These are phyloP conservation scores for Nomada goodeniana DNA, from an alignment of 2,888 invertebrate species.

Conservation along the genomic window DNA sequence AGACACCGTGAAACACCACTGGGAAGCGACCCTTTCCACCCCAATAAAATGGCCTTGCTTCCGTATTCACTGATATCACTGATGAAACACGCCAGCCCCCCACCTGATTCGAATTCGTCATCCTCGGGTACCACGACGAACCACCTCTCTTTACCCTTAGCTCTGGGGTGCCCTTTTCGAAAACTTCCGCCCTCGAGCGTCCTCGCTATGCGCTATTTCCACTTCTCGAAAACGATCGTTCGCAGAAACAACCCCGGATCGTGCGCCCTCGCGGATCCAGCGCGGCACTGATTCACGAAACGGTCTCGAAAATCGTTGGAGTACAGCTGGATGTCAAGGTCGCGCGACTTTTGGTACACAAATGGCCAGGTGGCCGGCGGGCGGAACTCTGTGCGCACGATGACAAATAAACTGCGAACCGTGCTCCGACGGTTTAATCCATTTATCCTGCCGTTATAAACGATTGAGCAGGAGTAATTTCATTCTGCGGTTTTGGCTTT, in stretches of 20 bases:
- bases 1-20: no score
- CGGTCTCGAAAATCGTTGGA: constrained; percentile 12
- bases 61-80: no score
- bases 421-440: constrained; percentile 77
- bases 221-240: no score
- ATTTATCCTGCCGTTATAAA: constrained; percentile 77
- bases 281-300: neutral
- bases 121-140: no score
- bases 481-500: constrained; percentile 80
- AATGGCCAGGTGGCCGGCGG: constrained; percentile 46
- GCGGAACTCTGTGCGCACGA: constrained; percentile 64
- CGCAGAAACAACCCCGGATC: neutral
- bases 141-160: no score
- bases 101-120: no score
- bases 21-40: no score
- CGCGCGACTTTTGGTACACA: constrained; percentile 54
- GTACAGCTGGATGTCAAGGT: constrained; percentile 53
- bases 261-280: neutral
- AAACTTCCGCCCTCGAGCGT: no score
- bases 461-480: constrained; percentile 81
- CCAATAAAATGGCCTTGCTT: no score
- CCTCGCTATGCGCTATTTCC: no score
- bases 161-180: no score
- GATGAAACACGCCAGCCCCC: no score
- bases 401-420: constrained; percentile 76